phyloP scores from a whole-genome alignment of 2,888 invertebrate genomes.

The Brachycybe producta region DNA sequence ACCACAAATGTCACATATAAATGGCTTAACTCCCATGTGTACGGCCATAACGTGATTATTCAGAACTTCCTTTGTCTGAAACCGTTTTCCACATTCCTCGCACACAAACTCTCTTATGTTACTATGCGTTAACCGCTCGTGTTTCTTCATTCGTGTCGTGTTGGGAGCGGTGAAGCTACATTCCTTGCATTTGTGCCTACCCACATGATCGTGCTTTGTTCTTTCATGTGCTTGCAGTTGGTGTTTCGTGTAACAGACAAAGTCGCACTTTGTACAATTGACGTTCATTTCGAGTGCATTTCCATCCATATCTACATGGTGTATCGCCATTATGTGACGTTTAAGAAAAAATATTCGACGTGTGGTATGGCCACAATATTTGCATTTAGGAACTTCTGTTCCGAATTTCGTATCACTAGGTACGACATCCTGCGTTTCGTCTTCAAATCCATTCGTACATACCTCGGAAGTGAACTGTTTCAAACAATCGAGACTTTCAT shows the following conservation, averaged over 20 bases:
- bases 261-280: slow-evolving; percentile 5
- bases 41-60: slow-evolving; percentile 27
- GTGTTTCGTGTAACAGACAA: slow-evolving; percentile 24
- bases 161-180: slow-evolving; percentile 25
- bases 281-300: neutral
- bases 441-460: too few relatives aligned
- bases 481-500: too few relatives aligned
- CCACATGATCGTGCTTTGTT: slow-evolving; percentile 22
- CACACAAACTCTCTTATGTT: slow-evolving; percentile 18
- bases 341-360: neutral
- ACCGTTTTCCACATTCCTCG: neutral
- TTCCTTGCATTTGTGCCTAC: slow-evolving; percentile 22
- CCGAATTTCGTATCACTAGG: too few relatives aligned
- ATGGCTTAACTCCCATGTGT: slow-evolving; percentile 24
- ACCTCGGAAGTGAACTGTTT: too few relatives aligned
- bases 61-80: slow-evolving; percentile 20
- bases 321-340: slow-evolving; percentile 1
- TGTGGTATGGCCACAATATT: too few relatives aligned
- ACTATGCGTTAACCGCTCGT: slow-evolving; percentile 25
- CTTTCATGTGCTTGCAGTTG: slow-evolving; percentile 25
- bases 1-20: slow-evolving; percentile 25
- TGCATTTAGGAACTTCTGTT: too few relatives aligned
- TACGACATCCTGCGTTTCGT: too few relatives aligned
- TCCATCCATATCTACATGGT: neutral
- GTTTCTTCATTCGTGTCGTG: slow-evolving; percentile 26